Evolutionary conservation across 2,888 invertebrate genomes (phyloP).

Genomic region (Macrosoma leucophasiata): DNA sequence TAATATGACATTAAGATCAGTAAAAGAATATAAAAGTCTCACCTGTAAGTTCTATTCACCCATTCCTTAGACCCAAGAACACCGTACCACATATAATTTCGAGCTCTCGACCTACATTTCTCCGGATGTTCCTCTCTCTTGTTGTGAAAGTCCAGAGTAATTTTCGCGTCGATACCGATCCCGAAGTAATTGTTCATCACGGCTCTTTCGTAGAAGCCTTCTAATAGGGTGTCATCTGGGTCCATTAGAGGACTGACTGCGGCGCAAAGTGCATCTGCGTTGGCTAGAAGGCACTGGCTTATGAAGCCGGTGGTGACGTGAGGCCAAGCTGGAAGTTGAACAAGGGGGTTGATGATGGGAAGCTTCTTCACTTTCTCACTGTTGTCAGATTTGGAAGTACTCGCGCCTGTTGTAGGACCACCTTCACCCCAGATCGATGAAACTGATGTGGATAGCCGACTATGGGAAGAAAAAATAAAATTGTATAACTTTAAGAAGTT

Average conservation of each 20-base stretch:
- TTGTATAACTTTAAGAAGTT: too few species aligned
- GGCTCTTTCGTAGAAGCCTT: slow-evolving; percentile 93
- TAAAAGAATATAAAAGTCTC: slow-evolving; percentile 16
- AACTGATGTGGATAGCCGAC: slow-evolving; percentile 67
- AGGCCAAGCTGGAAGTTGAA: slow-evolving; percentile 91
- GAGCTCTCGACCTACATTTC: slow-evolving; percentile 94
- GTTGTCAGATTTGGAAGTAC: slow-evolving; percentile 58
- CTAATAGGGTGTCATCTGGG: slow-evolving; percentile 89
- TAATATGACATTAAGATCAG: too few species aligned
- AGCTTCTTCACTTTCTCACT: slow-evolving; percentile 80
- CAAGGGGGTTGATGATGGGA: slow-evolving; percentile 93
- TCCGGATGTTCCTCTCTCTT: slow-evolving; percentile 98
- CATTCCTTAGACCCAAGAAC: slow-evolving; percentile 87
- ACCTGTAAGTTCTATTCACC: slow-evolving; percentile 93
- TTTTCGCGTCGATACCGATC: slow-evolving; percentile 98
- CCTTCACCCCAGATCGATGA: slow-evolving; percentile 72
- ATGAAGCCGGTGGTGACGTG: slow-evolving; percentile 90
- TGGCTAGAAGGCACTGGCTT: slow-evolving; percentile 95
- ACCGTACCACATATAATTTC: slow-evolving; percentile 97
- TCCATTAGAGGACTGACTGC: slow-evolving; percentile 97
- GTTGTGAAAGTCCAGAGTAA: slow-evolving; percentile 96
- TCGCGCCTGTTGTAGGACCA: slow-evolving; percentile 37
- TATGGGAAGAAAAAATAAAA: slow-evolving; percentile 26
- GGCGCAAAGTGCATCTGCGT: slow-evolving; percentile 96
- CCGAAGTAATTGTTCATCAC: slow-evolving; percentile 99